phyloP scores from a whole-genome alignment of 1,140 invertebrate genomes.

The Leptinotarsa texana region DNA sequence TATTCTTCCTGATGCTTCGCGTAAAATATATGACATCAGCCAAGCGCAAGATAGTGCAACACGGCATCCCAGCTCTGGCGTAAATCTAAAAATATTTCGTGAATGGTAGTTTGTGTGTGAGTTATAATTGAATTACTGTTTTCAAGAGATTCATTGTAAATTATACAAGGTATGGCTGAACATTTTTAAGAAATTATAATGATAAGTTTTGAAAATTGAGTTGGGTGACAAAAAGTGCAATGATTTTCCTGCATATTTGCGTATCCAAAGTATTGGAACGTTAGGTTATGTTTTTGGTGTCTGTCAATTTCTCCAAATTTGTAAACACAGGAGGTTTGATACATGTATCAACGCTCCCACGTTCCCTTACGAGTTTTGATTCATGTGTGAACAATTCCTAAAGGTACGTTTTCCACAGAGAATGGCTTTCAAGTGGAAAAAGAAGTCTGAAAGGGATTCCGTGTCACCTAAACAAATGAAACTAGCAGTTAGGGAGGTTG shows the following conservation, averaged over 20 bases:
- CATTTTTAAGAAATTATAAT: background rate
- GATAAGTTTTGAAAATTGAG: background rate
- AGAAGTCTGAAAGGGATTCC: background rate
- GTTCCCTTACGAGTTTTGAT: background rate
- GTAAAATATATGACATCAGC: too few relatives aligned
- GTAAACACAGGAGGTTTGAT: background rate
- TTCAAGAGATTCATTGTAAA: background rate
- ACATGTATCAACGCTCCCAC: constrained; percentile 14
- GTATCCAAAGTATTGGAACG: background rate
- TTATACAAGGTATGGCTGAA: background rate
- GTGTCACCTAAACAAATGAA: constrained; percentile 4
- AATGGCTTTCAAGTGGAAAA: constrained; percentile 9
- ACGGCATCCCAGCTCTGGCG: too few relatives aligned
- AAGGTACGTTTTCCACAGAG: constrained; percentile 8
- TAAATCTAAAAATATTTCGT: too few relatives aligned
- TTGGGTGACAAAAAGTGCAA: background rate
- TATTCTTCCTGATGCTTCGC: too few relatives aligned
- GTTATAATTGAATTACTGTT: too few relatives aligned
- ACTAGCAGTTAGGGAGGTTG: constrained; percentile 3
- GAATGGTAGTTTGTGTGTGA: too few relatives aligned
- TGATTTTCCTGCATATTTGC: background rate
- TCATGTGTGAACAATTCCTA: background rate
- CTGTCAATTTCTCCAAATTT: background rate
- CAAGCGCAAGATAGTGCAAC: too few relatives aligned
- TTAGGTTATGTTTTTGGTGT: constrained; percentile 18